A percentile compares a stretch with the other conserved stretches of the same genome.
Evolutionary conservation across 2,888 invertebrate species (phyloP).

Genomic region (Eristalis arbustorum): DNA sequence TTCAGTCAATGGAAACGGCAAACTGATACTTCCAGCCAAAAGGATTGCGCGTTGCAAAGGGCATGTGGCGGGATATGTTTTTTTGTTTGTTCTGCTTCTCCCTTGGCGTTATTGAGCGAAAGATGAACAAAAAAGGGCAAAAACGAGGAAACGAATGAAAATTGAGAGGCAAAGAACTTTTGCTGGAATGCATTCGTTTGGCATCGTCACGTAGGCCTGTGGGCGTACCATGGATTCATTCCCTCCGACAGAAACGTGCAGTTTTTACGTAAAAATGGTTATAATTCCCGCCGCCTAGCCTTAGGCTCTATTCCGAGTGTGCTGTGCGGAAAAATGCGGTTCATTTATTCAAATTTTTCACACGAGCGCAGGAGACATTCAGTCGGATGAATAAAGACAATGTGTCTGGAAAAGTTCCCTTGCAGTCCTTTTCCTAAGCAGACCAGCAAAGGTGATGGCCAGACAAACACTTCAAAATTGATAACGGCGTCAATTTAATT

Average conservation of each 20-base stretch:
- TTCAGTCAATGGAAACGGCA: constrained; percentile 39
- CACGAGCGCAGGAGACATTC: constrained; percentile 31
- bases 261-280: constrained; percentile 64
- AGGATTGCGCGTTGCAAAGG: constrained; percentile 13
- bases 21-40: constrained; percentile 14
- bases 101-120: background rate
- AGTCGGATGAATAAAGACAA: constrained; percentile 9
- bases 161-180: constrained; percentile 13
- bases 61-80: background rate
- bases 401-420: background rate
- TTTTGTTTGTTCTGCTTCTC: background rate
- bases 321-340: constrained; percentile 47
- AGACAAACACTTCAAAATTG: background rate
- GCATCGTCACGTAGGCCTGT: constrained; percentile 67
- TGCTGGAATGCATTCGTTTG: constrained; percentile 64
- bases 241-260: constrained; percentile 65
- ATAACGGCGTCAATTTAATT: background rate
- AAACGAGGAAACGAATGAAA: no score
- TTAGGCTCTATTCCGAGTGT: constrained; percentile 42
- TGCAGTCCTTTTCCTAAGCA: background rate
- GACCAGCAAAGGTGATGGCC: background rate
- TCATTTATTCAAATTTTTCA: constrained; percentile 61
- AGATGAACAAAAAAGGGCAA: background rate
- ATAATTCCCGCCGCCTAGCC: constrained; percentile 63
- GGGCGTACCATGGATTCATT: constrained; percentile 62